These are phyloP conservation scores for Dasypogon diadema DNA, from an alignment of 2,888 invertebrate species.

Conservation along the genomic window DNA sequence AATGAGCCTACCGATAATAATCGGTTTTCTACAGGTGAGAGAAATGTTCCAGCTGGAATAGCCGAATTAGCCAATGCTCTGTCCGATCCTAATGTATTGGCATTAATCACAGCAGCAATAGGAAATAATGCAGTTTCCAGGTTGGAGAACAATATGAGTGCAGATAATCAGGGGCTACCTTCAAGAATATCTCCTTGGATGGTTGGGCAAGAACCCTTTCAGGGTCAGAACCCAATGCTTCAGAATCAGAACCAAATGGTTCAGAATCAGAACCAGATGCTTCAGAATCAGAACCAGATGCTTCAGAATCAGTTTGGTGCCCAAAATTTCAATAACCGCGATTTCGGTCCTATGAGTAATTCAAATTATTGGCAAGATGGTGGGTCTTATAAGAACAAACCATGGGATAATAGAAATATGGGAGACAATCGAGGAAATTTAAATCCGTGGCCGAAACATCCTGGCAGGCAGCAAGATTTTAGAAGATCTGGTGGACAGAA, in stretches of 20 bases:
- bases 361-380: conserved; percentile 7
- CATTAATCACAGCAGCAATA: conserved; percentile 63
- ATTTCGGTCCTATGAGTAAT: background rate
- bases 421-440: conserved; percentile 14
- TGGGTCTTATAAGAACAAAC: background rate
- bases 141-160: background rate
- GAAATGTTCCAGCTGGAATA: conserved; percentile 38
- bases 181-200: conserved; percentile 26
- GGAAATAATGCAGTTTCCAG: conserved; percentile 59
- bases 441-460: conserved; percentile 2
- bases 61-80: conserved; percentile 62
- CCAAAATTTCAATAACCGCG: background rate
- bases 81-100: conserved; percentile 65
- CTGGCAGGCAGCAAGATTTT: background rate
- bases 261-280: background rate
- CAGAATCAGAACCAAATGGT: no score
- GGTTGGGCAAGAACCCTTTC: conserved; percentile 26
- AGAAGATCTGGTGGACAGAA: background rate
- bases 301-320: background rate
- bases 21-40: background rate
- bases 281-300: background rate
- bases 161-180: background rate
- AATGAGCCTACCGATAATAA: background rate
- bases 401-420: conserved; percentile 27
- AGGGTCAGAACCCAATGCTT: background rate